Evolutionary conservation across 2,113 vertebrate genomes (phyloP).

Genomic region (Charina bottae): DNA sequence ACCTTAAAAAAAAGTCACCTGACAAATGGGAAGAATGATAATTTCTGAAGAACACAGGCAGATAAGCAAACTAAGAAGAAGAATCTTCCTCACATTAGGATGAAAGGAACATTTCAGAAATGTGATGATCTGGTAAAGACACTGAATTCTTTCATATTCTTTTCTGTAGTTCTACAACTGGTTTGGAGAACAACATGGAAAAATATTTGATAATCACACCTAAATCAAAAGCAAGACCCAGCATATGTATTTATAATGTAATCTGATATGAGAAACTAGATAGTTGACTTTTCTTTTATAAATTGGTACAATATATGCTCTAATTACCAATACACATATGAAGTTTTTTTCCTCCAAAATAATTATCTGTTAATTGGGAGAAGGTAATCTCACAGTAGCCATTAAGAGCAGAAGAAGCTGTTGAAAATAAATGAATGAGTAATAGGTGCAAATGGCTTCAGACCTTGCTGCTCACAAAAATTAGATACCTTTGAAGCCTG

Average conservation of each 20-base stretch:
- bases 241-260: neutral
- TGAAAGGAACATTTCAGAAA: neutral
- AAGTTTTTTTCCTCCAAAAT: neutral
- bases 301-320: neutral
- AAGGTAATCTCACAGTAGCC: neutral
- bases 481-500: neutral
- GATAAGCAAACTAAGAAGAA: neutral
- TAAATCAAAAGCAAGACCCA: neutral
- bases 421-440: neutral
- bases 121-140: neutral
- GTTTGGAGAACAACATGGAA: neutral
- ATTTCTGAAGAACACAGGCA: neutral
- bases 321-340: neutral
- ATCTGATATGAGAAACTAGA: neutral
- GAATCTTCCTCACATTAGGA: neutral
- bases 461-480: neutral
- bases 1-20: neutral
- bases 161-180: neutral
- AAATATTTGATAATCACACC: too few species aligned
- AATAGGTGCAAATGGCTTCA: neutral
- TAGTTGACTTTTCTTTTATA: neutral
- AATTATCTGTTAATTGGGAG: neutral
- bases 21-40: neutral
- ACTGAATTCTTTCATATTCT: neutral
- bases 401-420: neutral